Conservation (phyloP, 2,113 vertebrate genomes). For the Dolichallabes microphthalmus region DNA sequence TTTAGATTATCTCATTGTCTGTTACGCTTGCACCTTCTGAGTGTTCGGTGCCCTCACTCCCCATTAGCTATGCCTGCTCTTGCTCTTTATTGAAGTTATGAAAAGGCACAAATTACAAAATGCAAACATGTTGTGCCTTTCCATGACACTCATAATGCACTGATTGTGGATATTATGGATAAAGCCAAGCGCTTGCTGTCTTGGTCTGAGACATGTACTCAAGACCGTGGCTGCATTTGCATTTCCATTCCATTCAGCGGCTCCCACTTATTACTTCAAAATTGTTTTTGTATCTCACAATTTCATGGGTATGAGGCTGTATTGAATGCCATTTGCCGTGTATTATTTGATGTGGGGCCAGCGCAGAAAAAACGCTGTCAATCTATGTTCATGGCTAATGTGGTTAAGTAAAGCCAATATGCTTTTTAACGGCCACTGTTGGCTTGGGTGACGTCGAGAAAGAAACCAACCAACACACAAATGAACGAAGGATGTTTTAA, state of each 20-base stretch:
- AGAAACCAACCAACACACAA: constrained; percentile 13
- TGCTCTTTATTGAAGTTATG: constrained; percentile 46
- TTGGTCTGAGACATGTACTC: constrained; percentile 40
- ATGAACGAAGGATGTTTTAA: constrained; percentile 3
- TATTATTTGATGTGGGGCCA: constrained; percentile 76
- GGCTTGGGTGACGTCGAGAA: constrained; percentile 62
- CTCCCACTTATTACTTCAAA: constrained; percentile 74
- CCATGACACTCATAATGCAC: constrained; percentile 50
- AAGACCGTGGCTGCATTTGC: constrained; percentile 64
- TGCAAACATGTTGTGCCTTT: constrained; percentile 50
- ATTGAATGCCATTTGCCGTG: constrained; percentile 76
- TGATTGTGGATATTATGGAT: constrained; percentile 52
- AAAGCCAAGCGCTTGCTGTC: constrained; percentile 41
- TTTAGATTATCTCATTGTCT: constrained; percentile 31
- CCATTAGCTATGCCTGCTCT: constrained; percentile 41
- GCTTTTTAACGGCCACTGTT: constrained; percentile 77
- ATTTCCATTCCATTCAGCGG: constrained; percentile 77
- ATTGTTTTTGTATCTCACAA: constrained; percentile 77
- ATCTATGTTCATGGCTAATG: constrained; percentile 80
- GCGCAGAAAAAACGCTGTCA: constrained; percentile 75
- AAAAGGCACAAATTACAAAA: constrained; percentile 55
- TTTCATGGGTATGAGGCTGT: constrained; percentile 71
- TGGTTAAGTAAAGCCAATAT: constrained; percentile 83
- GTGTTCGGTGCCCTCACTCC: constrained; percentile 35
- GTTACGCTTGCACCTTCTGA: constrained; percentile 17